phyloP scores from a whole-genome alignment of 2,888 invertebrate genomes.

The Heteromyza rotundicornis region DNA sequence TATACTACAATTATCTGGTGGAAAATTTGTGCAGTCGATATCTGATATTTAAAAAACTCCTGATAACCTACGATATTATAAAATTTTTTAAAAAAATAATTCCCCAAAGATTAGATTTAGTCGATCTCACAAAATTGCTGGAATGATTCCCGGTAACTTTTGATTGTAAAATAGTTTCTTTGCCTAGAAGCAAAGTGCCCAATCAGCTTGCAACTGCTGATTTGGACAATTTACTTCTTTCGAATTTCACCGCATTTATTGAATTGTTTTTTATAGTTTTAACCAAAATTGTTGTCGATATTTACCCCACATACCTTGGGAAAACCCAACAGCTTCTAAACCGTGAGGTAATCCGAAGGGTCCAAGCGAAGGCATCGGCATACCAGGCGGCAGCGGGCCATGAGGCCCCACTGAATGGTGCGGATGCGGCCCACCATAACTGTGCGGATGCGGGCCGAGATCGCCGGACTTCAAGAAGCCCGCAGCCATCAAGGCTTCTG shows the following conservation, averaged over 20 bases:
- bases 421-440: constrained; percentile 63
- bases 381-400: constrained; percentile 62
- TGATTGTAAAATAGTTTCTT: too few relatives aligned
- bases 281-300: constrained; percentile 57
- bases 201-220: neutral
- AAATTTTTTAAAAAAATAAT: too few relatives aligned
- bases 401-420: constrained; percentile 62
- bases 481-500: constrained; percentile 64
- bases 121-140: too few relatives aligned
- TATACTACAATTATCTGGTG: too few relatives aligned
- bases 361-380: constrained; percentile 63
- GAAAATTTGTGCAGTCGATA: too few relatives aligned
- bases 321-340: constrained; percentile 63
- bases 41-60: too few relatives aligned
- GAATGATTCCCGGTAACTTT: too few relatives aligned
- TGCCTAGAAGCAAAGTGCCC: too few relatives aligned
- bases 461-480: constrained; percentile 62
- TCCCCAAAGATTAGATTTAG: too few relatives aligned
- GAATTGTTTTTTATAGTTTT: constrained; percentile 17
- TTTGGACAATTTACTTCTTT: neutral
- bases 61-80: too few relatives aligned
- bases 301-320: constrained; percentile 65
- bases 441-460: constrained; percentile 62
- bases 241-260: neutral
- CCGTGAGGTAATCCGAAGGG: constrained; percentile 64